phyloP scores from a whole-genome alignment of 2,888 invertebrate genomes.

The Nowickia ferox region DNA sequence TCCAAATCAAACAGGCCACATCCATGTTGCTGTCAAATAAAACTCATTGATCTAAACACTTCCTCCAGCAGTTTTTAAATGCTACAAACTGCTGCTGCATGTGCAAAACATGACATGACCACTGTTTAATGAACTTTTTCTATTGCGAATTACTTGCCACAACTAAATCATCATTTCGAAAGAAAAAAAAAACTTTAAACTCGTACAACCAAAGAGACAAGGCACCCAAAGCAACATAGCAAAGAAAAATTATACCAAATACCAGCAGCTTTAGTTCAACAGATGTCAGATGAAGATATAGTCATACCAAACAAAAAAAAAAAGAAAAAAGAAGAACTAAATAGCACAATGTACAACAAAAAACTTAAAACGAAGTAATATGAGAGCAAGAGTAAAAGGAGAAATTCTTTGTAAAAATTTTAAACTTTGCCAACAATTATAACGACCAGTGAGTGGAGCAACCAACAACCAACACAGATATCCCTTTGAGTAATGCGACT shows the following conservation, averaged over 20 bases:
- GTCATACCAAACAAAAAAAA: conserved; percentile 6
- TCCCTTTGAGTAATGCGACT: not conserved
- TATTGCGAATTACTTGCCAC: conserved; percentile 39
- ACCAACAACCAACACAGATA: not conserved
- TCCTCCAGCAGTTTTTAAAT: conserved; percentile 44
- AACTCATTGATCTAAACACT: conserved; percentile 43
- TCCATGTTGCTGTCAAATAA: conserved; percentile 34
- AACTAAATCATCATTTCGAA: conserved; percentile 49
- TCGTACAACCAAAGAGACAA: conserved; percentile 13
- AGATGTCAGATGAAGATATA: conserved; percentile 54
- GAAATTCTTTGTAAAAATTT: not conserved
- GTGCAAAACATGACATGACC: conserved; percentile 57
- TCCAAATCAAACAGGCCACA: not conserved
- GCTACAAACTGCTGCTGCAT: conserved; percentile 39
- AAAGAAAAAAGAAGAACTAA: not conserved
- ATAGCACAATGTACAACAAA: not conserved
- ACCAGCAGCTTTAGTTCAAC: conserved; percentile 59
- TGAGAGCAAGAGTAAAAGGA: not conserved
- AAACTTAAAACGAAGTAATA: conserved; percentile 9
- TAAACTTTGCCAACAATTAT: conserved; percentile 29
- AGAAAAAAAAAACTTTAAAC: not conserved
- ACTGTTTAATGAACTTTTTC: conserved; percentile 55
- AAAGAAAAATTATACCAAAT: not conserved
- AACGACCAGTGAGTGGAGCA: not conserved
- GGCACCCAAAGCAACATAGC: conserved; percentile 2